These are phyloP conservation scores for Ceyx erithaca DNA, from an alignment of 2,797 vertebrate genomes.

Conservation along the genomic window DNA sequence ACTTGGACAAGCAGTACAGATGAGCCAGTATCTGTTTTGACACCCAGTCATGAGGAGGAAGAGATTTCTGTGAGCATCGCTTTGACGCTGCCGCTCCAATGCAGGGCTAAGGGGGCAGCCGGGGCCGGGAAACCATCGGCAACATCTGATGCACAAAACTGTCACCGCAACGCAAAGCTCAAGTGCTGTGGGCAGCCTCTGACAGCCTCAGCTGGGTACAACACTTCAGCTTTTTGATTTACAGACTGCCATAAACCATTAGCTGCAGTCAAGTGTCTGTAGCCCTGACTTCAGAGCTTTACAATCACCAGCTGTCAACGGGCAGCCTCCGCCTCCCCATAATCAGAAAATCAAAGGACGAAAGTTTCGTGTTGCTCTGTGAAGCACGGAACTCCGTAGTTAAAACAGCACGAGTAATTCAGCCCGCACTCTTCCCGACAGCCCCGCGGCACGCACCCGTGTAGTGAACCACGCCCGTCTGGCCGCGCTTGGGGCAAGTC, in stretches of 20 bases:
- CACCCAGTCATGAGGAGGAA: accelerated
- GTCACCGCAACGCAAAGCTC: accelerated
- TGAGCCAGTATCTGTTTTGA: not conserved
- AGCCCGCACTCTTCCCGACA: accelerated
- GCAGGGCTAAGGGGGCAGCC: accelerated
- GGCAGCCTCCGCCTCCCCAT: not conserved
- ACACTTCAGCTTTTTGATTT: not conserved
- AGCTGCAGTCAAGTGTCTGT: accelerated
- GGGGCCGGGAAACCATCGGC: not conserved
- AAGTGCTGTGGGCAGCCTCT: accelerated
- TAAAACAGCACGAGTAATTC: not conserved
- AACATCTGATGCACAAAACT: accelerated
- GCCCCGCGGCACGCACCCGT: accelerated
- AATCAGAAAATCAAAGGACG: accelerated
- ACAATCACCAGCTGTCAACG: accelerated
- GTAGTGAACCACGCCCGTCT: too few relatives aligned
- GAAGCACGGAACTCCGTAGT: accelerated
- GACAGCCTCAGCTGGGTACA: not conserved
- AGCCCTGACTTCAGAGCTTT: accelerated
- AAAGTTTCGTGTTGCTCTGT: accelerated
- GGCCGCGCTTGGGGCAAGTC: too few relatives aligned
- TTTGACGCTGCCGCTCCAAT: not conserved
- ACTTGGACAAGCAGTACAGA: not conserved
- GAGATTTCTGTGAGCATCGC: accelerated
- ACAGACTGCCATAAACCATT: too few relatives aligned